Conservation (phyloP, 2,797 vertebrate species). For the Lutjanus campechanus region DNA sequence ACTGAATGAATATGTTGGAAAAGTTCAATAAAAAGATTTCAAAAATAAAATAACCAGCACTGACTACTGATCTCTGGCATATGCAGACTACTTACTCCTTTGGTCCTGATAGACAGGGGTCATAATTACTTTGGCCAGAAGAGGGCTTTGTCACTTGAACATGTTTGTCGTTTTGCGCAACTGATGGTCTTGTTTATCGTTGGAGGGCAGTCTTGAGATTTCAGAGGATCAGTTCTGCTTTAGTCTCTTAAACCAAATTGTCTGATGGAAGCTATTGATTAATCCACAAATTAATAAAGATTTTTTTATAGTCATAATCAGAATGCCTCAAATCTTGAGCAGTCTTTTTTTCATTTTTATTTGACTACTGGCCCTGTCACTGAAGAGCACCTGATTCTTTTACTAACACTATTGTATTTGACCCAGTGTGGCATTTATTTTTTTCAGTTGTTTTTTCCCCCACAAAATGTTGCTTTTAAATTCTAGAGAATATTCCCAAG, state of each 20-base stretch:
- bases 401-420: no score
- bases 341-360: no score
- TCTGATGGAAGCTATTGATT: neutral
- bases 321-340: no score
- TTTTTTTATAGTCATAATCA: no score
- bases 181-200: neutral
- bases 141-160: neutral
- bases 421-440: no score
- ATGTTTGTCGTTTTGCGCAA: neutral
- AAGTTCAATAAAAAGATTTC: no score
- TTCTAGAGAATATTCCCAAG: neutral
- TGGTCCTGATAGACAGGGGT: neutral
- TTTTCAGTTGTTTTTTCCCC: no score
- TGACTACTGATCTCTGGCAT: neutral
- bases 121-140: accelerated
- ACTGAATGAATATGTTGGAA: no score
- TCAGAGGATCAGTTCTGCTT: neutral
- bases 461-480: neutral
- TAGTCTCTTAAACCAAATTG: neutral
- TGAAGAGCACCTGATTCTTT: no score
- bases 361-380: no score
- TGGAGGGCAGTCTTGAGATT: conserved; percentile 2
- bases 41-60: neutral
- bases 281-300: no score
- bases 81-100: neutral